Conservation (phyloP, 2,113 vertebrate genomes). For the Caretta caretta region DNA sequence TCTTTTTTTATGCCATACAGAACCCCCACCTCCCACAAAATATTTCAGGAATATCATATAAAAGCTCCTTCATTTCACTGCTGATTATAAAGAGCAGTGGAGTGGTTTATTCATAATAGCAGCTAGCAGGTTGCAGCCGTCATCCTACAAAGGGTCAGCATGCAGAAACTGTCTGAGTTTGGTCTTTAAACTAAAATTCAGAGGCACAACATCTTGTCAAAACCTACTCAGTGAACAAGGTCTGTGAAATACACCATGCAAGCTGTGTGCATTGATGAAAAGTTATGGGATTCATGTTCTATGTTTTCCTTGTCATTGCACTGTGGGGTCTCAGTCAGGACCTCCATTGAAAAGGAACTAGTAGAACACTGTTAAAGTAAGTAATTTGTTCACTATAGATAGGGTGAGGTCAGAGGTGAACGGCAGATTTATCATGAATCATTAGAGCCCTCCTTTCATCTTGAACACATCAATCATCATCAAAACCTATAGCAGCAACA, state of each 20-base stretch:
- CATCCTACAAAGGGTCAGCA: constrained; percentile 62
- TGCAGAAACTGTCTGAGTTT: constrained; percentile 42
- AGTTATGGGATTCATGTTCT: neutral
- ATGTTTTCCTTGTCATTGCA: neutral
- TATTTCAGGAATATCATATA: constrained; percentile 64
- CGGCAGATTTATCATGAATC: neutral
- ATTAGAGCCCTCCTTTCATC: neutral
- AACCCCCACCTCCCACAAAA: constrained; percentile 39
- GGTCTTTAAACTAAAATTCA: constrained; percentile 27
- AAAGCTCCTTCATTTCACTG: constrained; percentile 39
- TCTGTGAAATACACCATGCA: neutral
- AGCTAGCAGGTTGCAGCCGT: constrained; percentile 62
- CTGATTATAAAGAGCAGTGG: constrained; percentile 34
- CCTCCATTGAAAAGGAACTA: neutral
- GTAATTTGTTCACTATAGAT: neutral
- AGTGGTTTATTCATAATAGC: constrained; percentile 47
- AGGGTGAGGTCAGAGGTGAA: neutral
- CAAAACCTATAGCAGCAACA: neutral
- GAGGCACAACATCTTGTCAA: neutral
- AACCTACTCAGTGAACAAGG: neutral
- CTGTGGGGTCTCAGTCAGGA: neutral
- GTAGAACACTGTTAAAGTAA: constrained; percentile 29
- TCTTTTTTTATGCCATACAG: constrained; percentile 39
- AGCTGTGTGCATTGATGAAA: neutral
- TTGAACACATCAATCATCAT: neutral